These are phyloP conservation scores for Chrysoperla carnea DNA, from an alignment of 1,140 invertebrate genomes.

Conservation along the genomic window DNA sequence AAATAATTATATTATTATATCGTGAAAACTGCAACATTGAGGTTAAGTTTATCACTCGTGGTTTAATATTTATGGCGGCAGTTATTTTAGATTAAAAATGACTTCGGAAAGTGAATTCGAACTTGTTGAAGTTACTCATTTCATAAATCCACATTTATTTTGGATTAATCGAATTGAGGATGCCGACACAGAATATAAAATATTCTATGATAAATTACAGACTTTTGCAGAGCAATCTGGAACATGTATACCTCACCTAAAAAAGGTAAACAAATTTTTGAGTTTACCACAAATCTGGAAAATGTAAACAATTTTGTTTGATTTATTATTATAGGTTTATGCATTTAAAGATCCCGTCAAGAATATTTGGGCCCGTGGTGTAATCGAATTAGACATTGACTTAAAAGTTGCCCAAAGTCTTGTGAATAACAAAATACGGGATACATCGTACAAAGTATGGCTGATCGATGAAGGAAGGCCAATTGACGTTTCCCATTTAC, in stretches of 20 bases:
- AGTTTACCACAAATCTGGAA: no score
- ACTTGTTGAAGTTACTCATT: background rate
- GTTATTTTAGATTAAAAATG: background rate
- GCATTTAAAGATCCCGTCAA: background rate
- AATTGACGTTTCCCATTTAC: background rate
- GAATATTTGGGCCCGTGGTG: background rate
- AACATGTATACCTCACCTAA: background rate
- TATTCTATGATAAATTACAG: background rate
- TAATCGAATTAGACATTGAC: background rate
- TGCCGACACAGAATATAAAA: background rate
- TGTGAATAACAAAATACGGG: background rate
- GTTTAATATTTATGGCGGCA: no score
- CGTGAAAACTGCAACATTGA: no score
- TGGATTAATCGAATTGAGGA: background rate
- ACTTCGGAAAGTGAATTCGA: background rate
- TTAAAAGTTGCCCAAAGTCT: background rate
- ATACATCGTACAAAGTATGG: background rate
- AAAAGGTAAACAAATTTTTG: background rate
- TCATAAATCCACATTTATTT: background rate
- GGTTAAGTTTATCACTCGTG: no score
- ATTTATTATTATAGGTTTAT: background rate
- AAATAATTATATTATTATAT: no score
- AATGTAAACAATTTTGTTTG: no score
- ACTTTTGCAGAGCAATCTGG: background rate
- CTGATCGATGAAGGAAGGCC: background rate